These are phyloP conservation scores for Arothron firmamentum DNA, from an alignment of 2,113 vertebrate genomes.

Conservation along the genomic window DNA sequence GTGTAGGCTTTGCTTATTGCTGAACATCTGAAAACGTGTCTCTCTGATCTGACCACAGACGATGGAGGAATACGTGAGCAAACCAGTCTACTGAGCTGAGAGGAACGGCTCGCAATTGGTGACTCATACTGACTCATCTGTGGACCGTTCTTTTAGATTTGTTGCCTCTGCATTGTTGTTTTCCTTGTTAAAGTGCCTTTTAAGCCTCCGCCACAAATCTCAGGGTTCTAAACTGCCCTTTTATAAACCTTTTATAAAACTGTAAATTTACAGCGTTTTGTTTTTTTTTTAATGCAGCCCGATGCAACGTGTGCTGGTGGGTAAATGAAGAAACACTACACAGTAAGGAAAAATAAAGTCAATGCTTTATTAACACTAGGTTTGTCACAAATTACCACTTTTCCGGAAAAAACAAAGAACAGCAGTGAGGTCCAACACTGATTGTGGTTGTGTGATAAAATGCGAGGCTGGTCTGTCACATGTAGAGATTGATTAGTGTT, in stretches of 20 bases:
- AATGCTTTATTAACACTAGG: slow-evolving; percentile 79
- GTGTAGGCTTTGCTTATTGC: neutral
- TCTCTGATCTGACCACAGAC: slow-evolving; percentile 77
- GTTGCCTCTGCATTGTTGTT: neutral
- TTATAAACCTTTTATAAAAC: too few relatives aligned
- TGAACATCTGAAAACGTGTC: slow-evolving; percentile 1
- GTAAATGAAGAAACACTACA: slow-evolving; percentile 64
- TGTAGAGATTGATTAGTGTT: slow-evolving; percentile 34
- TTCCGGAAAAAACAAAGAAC: slow-evolving; percentile 61
- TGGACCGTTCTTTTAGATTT: neutral
- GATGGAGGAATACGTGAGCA: slow-evolving; percentile 92
- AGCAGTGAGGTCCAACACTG: slow-evolving; percentile 55
- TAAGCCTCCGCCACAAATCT: neutral
- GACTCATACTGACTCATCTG: neutral
- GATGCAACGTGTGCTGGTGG: slow-evolving; percentile 1
- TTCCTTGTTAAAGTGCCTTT: neutral
- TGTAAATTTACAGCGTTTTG: too few relatives aligned
- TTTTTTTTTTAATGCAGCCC: too few relatives aligned
- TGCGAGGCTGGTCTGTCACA: slow-evolving; percentile 52
- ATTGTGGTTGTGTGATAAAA: slow-evolving; percentile 21
- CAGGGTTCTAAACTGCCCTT: too few relatives aligned
- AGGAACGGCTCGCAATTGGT: neutral
- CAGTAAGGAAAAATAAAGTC: slow-evolving; percentile 73
- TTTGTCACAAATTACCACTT: slow-evolving; percentile 72
- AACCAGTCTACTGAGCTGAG: slow-evolving; percentile 79